Evolutionary conservation across 2,888 invertebrate species (phyloP).

Genomic region (Nycteola revayana): DNA sequence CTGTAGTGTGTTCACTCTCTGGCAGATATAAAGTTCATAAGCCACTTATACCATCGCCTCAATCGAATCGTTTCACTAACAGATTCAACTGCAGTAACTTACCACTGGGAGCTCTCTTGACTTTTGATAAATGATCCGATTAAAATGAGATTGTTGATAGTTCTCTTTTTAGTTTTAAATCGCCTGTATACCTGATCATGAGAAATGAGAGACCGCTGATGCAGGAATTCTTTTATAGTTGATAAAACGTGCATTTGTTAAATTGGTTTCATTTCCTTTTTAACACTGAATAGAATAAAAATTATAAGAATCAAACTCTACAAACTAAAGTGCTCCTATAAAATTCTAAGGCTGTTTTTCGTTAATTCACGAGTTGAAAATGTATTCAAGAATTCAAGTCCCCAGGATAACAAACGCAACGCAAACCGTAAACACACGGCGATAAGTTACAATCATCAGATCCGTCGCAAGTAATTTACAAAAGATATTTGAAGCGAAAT

Average conservation of each 20-base stretch:
- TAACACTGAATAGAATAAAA: no score
- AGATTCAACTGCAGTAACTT: constrained; percentile 30
- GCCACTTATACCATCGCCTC: constrained; percentile 24
- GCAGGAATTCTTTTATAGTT: constrained; percentile 7
- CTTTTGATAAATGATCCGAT: constrained; percentile 37
- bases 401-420: constrained; percentile 24
- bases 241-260: no score
- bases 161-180: constrained; percentile 28
- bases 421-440: constrained; percentile 38
- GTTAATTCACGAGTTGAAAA: no score
- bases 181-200: constrained; percentile 16
- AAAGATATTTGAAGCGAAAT: constrained; percentile 58
- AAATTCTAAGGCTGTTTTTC: no score
- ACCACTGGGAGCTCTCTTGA: constrained; percentile 29
- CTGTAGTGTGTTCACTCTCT: neutral
- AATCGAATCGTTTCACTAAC: constrained; percentile 29
- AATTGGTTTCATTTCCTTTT: no score
- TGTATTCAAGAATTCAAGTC: constrained; percentile 7
- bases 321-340: no score
- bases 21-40: constrained; percentile 25
- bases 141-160: constrained; percentile 32
- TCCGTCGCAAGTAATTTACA: constrained; percentile 57
- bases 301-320: no score
- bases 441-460: constrained; percentile 54
- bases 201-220: constrained; percentile 21